phyloP scores from a whole-genome alignment of 1,140 invertebrate species.

The Patella vulgata region DNA sequence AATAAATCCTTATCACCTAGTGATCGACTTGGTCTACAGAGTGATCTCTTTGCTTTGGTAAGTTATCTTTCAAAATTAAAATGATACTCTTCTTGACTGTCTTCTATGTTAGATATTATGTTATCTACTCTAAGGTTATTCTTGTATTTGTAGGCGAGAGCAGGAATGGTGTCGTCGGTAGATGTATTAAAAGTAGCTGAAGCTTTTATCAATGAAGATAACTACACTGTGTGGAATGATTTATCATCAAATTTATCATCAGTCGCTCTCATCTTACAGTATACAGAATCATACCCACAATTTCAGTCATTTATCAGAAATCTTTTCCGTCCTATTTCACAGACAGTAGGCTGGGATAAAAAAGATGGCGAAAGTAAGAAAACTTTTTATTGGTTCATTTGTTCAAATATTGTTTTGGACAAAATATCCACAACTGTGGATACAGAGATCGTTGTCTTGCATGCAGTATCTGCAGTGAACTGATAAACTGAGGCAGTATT shows the following conservation, averaged over 20 bases:
- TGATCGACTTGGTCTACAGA: slow-evolving; percentile 89
- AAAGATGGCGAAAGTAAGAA: slow-evolving; percentile 61
- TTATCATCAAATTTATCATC: slow-evolving; percentile 81
- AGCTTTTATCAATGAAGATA: slow-evolving; percentile 86
- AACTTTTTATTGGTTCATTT: background rate
- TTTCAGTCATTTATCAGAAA: slow-evolving; percentile 79
- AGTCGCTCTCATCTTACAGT: slow-evolving; percentile 78
- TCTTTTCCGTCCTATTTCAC: slow-evolving; percentile 77
- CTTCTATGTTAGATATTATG: too few species aligned
- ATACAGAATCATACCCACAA: slow-evolving; percentile 77
- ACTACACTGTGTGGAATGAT: slow-evolving; percentile 92
- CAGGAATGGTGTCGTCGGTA: slow-evolving; percentile 82
- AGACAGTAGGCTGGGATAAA: slow-evolving; percentile 77
- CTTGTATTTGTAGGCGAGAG: slow-evolving; percentile 73
- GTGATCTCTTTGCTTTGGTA: slow-evolving; percentile 91
- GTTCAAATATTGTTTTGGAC: background rate
- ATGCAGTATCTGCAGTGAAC: too few species aligned
- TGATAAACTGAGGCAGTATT: too few species aligned
- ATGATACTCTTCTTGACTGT: too few species aligned
- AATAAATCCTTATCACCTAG: slow-evolving; percentile 83
- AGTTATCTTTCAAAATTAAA: slow-evolving; percentile 26
- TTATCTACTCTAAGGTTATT: background rate
- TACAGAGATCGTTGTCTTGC: too few species aligned
- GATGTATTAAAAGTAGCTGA: slow-evolving; percentile 80
- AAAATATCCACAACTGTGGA: too few species aligned